phyloP scores from a whole-genome alignment of 2,888 invertebrate species.

The Icerya purchasi region DNA sequence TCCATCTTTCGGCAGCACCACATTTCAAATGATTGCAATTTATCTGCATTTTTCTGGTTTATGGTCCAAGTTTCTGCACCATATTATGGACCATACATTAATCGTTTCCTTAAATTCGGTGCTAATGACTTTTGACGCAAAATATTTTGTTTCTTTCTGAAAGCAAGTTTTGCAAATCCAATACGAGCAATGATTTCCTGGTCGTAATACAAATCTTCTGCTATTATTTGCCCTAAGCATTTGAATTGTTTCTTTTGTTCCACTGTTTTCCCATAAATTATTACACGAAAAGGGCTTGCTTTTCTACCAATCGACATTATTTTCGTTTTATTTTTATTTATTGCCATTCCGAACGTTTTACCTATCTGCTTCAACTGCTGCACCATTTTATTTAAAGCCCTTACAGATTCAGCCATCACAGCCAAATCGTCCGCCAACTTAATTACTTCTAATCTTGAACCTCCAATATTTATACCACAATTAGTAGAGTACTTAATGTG shows the following conservation, averaged over 20 bases:
- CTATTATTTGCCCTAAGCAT: not conserved
- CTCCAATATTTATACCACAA: not conserved
- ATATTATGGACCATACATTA: not conserved
- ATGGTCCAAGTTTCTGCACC: not conserved
- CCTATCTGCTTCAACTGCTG: too few species aligned
- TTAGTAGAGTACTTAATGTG: too few species aligned
- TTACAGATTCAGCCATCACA: not conserved
- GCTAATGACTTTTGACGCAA: not conserved
- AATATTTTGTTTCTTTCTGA: not conserved
- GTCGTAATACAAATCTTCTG: not conserved
- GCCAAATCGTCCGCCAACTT: not conserved
- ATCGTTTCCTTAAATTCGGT: not conserved
- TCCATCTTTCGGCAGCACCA: not conserved
- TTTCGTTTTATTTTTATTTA: not conserved
- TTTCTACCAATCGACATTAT: not conserved
- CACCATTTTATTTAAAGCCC: not conserved
- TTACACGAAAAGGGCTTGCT: not conserved
- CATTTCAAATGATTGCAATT: not conserved
- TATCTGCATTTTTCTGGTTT: not conserved
- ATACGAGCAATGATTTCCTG: not conserved
- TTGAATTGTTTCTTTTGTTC: not conserved
- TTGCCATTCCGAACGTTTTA: not conserved
- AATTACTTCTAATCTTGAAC: not conserved
- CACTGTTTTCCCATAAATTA: not conserved
- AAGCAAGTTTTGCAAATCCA: too few species aligned